Evolutionary conservation across 1,140 invertebrate species (phyloP).

Genomic region (Temnothorax curvispinosus): DNA sequence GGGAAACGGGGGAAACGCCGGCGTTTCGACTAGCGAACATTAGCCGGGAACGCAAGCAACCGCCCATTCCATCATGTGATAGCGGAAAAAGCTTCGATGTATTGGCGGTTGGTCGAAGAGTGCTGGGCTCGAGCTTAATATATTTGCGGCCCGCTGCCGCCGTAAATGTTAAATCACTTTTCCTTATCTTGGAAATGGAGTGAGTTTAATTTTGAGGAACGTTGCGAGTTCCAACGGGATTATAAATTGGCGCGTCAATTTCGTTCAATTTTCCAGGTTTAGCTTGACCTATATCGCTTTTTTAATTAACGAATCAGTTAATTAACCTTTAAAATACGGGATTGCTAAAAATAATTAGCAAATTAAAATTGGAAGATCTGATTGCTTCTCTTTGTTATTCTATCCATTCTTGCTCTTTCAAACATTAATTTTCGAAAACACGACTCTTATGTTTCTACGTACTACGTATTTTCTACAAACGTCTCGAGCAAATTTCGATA

Average conservation of each 20-base stretch:
- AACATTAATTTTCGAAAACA: neutral
- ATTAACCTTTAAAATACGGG: neutral
- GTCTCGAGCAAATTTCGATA: constrained; percentile 9
- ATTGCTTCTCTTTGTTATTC: neutral
- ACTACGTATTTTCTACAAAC: neutral
- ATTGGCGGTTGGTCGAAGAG: constrained; percentile 54
- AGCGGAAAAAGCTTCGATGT: constrained; percentile 59
- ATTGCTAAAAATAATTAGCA: constrained; percentile 28
- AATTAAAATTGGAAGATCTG: neutral
- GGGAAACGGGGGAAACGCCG: constrained; percentile 36
- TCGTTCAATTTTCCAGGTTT: neutral
- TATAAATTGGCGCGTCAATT: neutral
- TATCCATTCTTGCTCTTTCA: neutral
- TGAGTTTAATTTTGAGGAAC: constrained; percentile 27
- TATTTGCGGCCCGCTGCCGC: neutral
- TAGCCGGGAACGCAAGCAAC: constrained; percentile 65
- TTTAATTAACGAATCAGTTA: constrained; percentile 17
- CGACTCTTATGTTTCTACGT: neutral
- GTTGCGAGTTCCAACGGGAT: neutral
- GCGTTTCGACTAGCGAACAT: constrained; percentile 61
- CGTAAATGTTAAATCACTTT: constrained; percentile 20
- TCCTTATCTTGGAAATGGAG: neutral
- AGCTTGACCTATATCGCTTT: neutral
- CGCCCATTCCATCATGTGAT: constrained; percentile 54
- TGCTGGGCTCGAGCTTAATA: neutral